Evolutionary conservation across 1,140 invertebrate species (phyloP).

Genomic region (Temnothorax longispinosus): DNA sequence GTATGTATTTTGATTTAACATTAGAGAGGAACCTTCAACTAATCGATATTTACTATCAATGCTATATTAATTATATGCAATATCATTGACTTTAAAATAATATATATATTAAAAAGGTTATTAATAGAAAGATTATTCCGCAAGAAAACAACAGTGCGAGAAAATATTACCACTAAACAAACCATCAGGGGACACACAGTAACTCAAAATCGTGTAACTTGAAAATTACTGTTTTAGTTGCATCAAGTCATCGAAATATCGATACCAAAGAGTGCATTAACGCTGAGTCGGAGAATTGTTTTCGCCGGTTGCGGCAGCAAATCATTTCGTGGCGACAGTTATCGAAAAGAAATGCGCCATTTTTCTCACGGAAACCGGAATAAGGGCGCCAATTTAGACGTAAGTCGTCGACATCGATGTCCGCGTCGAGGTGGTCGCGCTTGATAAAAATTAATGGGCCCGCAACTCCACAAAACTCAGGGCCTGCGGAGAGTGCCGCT

Average conservation of each 20-base stretch:
- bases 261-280: slow-evolving; percentile 14
- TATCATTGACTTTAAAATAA: not conserved
- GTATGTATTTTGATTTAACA: not conserved
- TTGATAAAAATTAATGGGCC: slow-evolving; percentile 39
- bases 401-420: not conserved
- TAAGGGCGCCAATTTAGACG: slow-evolving; percentile 40
- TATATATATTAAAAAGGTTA: not conserved
- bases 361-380: slow-evolving; percentile 9
- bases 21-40: not conserved
- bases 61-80: not conserved
- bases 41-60: not conserved
- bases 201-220: not conserved
- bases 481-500: not conserved
- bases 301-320: not conserved
- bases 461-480: not conserved
- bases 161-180: not conserved
- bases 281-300: not conserved
- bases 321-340: slow-evolving; percentile 40
- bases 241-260: slow-evolving; percentile 14
- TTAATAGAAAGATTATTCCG: not conserved
- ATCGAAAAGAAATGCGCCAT: slow-evolving; percentile 34
- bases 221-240: not conserved
- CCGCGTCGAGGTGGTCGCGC: slow-evolving; percentile 4
- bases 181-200: no score
- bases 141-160: not conserved